Base-by-base conservation (phyloP, 2,888 invertebrate species). In the Ormyrus thymus region DNA sequence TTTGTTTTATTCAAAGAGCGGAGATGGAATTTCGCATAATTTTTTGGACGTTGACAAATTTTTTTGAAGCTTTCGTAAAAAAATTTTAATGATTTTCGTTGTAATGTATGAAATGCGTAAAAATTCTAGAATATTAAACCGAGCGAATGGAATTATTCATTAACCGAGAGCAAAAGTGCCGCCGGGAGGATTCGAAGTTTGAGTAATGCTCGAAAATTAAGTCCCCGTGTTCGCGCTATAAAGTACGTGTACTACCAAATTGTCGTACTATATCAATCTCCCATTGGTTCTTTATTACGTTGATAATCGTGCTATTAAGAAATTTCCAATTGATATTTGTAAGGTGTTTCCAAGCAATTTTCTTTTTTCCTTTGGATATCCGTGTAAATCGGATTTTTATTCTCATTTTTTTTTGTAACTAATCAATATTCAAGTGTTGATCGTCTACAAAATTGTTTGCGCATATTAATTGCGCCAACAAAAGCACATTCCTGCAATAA, bases 241-340 rank as follows among this genome's bases (percentile, higher is more conserved):
- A 75, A 80, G 80, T 75, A 76, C 82, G 58, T 82, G 84, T 84
- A 84, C 79, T 82, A 76, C 80, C 74, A 83, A 84, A 84, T 84
- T 82, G 83, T 82, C 70, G 81, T 82, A 73, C 83, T 84, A 78
- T 83, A 84, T 84, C 85, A 83, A 85, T 85, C 85, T 80, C 75
- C 76, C 66, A 64, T 79, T 64, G 68, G 53, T 53, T 64, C 79
- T 56, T 76, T 69, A 65, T 29, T 29, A 64, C 6, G 46, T 53
- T 74, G 64, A 78, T 73, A 73, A 29, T 8, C 62, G 9, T 3
- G 15, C 58, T 69, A 58, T 51, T 45, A 64, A 64, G 56, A 69
- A 74, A 56, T 70, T 64, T 10, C 46, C 43, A 64, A 76, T 76
- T 59, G 55, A 78, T 72, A 58, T 43, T 59, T 48, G 3, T 48